phyloP scores from a whole-genome alignment of 2,888 invertebrate species.

The Cataglyphis albicans region DNA sequence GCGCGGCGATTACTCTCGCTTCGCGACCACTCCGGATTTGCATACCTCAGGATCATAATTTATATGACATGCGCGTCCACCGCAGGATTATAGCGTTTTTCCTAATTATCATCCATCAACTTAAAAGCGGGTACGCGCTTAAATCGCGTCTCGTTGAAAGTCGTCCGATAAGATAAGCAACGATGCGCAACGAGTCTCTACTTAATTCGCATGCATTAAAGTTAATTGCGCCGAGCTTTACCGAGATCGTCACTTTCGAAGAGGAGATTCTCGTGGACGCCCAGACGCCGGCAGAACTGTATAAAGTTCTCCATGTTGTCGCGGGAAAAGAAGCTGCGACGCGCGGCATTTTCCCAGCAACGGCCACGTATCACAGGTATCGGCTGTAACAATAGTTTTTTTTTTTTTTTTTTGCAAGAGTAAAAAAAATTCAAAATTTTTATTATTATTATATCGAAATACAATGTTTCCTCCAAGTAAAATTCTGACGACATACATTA shows the following conservation, averaged over 20 bases:
- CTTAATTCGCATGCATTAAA: slow-evolving; percentile 46
- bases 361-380: slow-evolving; percentile 91
- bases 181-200: background rate
- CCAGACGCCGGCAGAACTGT: slow-evolving; percentile 93
- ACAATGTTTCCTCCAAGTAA: background rate
- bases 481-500: background rate
- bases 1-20: slow-evolving; percentile 62
- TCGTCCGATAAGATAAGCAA: slow-evolving; percentile 3
- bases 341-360: slow-evolving; percentile 94
- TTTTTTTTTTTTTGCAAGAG: background rate
- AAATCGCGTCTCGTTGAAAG: slow-evolving; percentile 45
- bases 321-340: slow-evolving; percentile 94
- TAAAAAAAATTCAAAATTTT: background rate
- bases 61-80: slow-evolving; percentile 34
- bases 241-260: slow-evolving; percentile 97
- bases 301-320: slow-evolving; percentile 97
- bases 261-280: slow-evolving; percentile 94
- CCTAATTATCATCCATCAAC: slow-evolving; percentile 50
- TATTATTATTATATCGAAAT: background rate
- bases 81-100: slow-evolving; percentile 44
- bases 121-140: slow-evolving; percentile 29
- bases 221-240: slow-evolving; percentile 82
- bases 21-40: slow-evolving; percentile 50
- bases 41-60: slow-evolving; percentile 54
- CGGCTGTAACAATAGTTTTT: slow-evolving; percentile 87